phyloP scores from a whole-genome alignment of 2,888 invertebrate genomes.

The Phalera bucephala region DNA sequence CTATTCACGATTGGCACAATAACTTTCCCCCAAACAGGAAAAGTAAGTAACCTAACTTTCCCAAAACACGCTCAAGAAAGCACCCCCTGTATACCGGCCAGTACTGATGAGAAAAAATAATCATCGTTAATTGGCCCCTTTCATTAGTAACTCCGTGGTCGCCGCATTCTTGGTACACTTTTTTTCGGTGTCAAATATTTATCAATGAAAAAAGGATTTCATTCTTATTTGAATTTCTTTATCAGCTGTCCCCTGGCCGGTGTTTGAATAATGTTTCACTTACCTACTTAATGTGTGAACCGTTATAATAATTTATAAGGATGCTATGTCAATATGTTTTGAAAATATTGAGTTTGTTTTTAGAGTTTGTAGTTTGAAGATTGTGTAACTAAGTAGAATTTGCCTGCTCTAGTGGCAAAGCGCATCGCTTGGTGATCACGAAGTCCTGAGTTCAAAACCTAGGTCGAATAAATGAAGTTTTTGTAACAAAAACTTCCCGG shows the following conservation, averaged over 20 bases:
- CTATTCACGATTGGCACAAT: too few relatives aligned
- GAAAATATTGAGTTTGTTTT: not conserved
- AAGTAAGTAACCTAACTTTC: too few relatives aligned
- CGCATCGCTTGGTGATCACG: too few relatives aligned
- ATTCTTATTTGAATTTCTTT: constrained; percentile 79
- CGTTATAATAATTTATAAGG: constrained; percentile 17
- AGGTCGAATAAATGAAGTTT: too few relatives aligned
- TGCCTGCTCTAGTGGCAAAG: too few relatives aligned
- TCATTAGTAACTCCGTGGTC: constrained; percentile 78
- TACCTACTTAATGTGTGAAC: constrained; percentile 37
- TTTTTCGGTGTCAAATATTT: constrained; percentile 80
- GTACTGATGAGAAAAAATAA: constrained; percentile 76
- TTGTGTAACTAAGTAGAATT: too few relatives aligned
- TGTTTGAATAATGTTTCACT: constrained; percentile 62
- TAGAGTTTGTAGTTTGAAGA: not conserved
- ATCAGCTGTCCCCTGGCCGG: constrained; percentile 64
- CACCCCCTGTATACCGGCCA: constrained; percentile 52
- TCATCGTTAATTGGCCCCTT: constrained; percentile 81
- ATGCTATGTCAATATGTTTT: not conserved
- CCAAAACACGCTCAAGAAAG: too few relatives aligned
- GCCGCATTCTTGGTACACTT: constrained; percentile 69
- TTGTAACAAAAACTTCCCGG: too few relatives aligned
- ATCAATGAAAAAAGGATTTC: constrained; percentile 81
- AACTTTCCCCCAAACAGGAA: too few relatives aligned
- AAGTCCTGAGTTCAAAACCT: too few relatives aligned